phyloP scores from a whole-genome alignment of 2,888 invertebrate genomes.

The Lycia hirtaria region DNA sequence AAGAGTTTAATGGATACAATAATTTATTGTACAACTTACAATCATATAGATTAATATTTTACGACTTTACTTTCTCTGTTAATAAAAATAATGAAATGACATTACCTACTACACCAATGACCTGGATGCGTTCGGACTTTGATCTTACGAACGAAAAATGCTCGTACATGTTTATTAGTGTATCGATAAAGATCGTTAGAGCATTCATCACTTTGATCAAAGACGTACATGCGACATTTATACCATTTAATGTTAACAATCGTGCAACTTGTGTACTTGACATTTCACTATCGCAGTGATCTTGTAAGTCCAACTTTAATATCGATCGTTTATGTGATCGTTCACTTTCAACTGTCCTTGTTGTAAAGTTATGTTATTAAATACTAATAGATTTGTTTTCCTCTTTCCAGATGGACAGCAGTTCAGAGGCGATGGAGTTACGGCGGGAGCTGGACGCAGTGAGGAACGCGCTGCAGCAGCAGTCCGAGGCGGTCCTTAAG shows the following conservation, averaged over 20 bases:
- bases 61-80: slow-evolving; percentile 28
- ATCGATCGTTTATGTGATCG: slow-evolving; percentile 10
- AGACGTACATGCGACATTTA: slow-evolving; percentile 52
- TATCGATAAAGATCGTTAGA: slow-evolving; percentile 47
- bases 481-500: slow-evolving; percentile 86
- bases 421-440: slow-evolving; percentile 85
- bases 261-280: slow-evolving; percentile 67
- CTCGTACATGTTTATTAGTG: slow-evolving; percentile 37
- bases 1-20: slow-evolving; percentile 11
- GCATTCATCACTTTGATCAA: slow-evolving; percentile 47
- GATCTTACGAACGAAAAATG: slow-evolving; percentile 43
- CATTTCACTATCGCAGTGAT: slow-evolving; percentile 56
- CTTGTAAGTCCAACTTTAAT: slow-evolving; percentile 42
- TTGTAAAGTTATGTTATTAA: slow-evolving; percentile 10
- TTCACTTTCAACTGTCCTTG: slow-evolving; percentile 34
- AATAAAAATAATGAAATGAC: slow-evolving; percentile 26
- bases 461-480: slow-evolving; percentile 87
- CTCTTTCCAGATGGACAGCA: slow-evolving; percentile 88
- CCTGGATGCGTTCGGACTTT: slow-evolving; percentile 49
- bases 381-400: slow-evolving; percentile 43
- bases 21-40: slow-evolving; percentile 22
- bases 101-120: slow-evolving; percentile 29
- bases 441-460: slow-evolving; percentile 88
- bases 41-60: slow-evolving; percentile 15
- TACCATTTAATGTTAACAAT: slow-evolving; percentile 43